Percentiles rank a stretch among this genome's conserved stretches.
These are phyloP conservation scores for Paramuricea clavata DNA, from an alignment of 92 coral and sea anemone species.

Conservation along the genomic window DNA sequence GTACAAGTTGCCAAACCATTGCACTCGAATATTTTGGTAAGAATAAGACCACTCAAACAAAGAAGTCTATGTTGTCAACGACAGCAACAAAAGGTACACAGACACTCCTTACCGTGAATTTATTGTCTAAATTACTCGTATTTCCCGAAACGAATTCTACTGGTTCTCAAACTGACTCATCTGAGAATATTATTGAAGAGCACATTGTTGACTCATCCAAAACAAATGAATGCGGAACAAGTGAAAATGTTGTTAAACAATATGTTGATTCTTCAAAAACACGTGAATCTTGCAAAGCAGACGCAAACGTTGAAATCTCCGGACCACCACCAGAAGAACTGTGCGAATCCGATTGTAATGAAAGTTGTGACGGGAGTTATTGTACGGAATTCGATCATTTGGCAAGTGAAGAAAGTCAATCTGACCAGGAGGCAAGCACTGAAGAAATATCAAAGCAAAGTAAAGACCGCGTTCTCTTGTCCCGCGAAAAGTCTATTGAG, in stretches of 20 bases:
- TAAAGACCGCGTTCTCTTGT: not conserved
- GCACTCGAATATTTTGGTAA: not conserved
- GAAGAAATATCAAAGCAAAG: not conserved
- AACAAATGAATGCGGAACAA: not conserved
- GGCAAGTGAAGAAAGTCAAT: not conserved
- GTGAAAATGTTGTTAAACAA: not conserved
- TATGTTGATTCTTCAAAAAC: not conserved
- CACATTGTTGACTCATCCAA: not conserved
- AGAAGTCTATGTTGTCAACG: not conserved
- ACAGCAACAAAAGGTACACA: not conserved
- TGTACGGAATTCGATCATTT: not conserved
- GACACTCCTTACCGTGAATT: not conserved
- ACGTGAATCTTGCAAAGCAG: not conserved
- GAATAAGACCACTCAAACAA: not conserved
- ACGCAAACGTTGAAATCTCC: not conserved
- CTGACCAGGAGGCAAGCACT: not conserved
- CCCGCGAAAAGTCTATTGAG: not conserved
- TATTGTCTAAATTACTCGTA: not conserved
- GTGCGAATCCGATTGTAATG: conserved; percentile 1
- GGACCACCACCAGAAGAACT: not conserved
- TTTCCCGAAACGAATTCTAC: not conserved
- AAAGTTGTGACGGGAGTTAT: not conserved
- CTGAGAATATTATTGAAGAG: not conserved
- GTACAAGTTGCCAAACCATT: not conserved
- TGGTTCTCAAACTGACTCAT: not conserved